Percentiles rank a stretch among this genome's conserved stretches.
Evolutionary conservation across 1,140 invertebrate genomes (phyloP).

Genomic region (Tachypleus tridentatus): DNA sequence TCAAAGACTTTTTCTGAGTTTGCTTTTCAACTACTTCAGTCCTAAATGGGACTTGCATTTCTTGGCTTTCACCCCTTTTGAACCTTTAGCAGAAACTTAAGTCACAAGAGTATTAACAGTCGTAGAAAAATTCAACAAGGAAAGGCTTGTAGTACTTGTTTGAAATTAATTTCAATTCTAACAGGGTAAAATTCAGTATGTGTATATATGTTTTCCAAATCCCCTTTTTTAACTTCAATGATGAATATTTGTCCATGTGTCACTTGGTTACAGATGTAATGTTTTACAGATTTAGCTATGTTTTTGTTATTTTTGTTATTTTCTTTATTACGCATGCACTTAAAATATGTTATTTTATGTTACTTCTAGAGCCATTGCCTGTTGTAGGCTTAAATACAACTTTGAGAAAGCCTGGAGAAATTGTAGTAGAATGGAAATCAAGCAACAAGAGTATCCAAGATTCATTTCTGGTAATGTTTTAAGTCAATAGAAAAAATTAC

Average conservation of each 20-base stretch:
- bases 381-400: constrained; percentile 24
- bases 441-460: constrained; percentile 67
- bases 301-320: background rate
- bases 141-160: no score
- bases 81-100: no score
- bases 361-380: constrained; percentile 18
- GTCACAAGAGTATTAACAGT: no score
- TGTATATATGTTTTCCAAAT: no score
- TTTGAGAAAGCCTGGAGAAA: constrained; percentile 49
- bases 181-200: no score
- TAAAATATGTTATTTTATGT: background rate
- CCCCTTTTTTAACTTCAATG: no score
- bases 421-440: constrained; percentile 60
- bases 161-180: no score
- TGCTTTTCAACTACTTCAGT: no score
- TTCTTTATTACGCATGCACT: background rate
- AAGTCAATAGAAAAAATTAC: background rate
- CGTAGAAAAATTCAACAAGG: no score
- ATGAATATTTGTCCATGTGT: background rate
- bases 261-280: background rate
- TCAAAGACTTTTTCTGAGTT: no score
- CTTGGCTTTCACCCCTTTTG: no score
- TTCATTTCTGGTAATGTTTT: constrained; percentile 43
- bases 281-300: background rate
- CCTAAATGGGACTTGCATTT: no score